These are phyloP conservation scores for Dreissena rostriformis DNA, from an alignment of 1,140 invertebrate species.

Conservation along the genomic window DNA sequence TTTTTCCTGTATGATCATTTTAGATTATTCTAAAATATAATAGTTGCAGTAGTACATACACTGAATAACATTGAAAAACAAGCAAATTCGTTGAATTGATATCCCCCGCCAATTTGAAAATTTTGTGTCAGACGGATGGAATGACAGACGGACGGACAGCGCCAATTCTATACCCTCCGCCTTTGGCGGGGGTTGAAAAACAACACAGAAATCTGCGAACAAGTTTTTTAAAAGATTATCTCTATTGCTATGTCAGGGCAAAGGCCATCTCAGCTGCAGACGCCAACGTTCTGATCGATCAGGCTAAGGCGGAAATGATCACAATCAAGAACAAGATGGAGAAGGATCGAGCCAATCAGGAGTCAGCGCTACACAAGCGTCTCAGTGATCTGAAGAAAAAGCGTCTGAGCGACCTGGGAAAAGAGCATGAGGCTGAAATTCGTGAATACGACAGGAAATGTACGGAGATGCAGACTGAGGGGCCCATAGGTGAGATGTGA, in stretches of 20 bases:
- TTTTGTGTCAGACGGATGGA: too few relatives aligned
- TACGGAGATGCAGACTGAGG: constrained; percentile 69
- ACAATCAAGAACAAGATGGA: constrained; percentile 72
- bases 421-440: constrained; percentile 68
- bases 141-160: too few relatives aligned
- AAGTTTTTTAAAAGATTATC: neutral
- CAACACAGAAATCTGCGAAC: too few relatives aligned
- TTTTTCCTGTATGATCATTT: neutral
- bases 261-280: constrained; percentile 59
- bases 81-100: too few relatives aligned
- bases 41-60: too few relatives aligned
- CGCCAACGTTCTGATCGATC: constrained; percentile 67
- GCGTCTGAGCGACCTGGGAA: constrained; percentile 60
- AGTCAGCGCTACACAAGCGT: constrained; percentile 71
- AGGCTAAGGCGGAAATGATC: constrained; percentile 69
- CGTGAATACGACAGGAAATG: constrained; percentile 67
- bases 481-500: constrained; percentile 70
- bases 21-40: too few relatives aligned
- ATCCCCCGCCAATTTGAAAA: too few relatives aligned
- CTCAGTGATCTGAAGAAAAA: constrained; percentile 69
- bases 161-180: too few relatives aligned
- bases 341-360: constrained; percentile 67
- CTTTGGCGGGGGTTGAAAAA: neutral
- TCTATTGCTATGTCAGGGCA: constrained; percentile 26
- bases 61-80: too few relatives aligned